Evolutionary conservation across 2,113 vertebrate genomes (phyloP).

Genomic region (Vidua macroura): DNA sequence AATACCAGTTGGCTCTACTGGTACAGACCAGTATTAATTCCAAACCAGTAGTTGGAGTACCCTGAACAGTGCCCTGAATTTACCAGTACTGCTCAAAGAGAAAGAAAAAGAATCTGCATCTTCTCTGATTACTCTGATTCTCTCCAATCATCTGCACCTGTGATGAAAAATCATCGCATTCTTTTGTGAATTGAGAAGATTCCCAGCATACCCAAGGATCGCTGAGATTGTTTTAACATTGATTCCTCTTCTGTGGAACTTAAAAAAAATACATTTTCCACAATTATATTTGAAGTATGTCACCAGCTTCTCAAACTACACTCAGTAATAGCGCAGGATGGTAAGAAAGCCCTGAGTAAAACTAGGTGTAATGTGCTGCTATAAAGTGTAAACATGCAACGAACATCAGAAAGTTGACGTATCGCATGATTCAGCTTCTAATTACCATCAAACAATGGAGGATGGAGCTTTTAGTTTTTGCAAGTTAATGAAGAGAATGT

Average conservation of each 20-base stretch:
- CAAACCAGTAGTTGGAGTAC: neutral
- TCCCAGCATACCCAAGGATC: neutral
- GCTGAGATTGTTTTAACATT: neutral
- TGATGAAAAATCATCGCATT: neutral
- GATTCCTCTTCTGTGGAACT: neutral
- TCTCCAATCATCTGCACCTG: neutral
- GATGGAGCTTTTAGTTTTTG: constrained; percentile 5
- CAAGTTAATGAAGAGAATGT: neutral
- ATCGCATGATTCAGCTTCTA: neutral
- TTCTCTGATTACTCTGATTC: neutral
- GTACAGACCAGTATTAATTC: neutral
- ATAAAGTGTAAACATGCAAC: neutral
- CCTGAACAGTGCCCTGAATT: neutral
- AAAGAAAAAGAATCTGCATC: neutral
- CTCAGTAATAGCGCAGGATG: neutral
- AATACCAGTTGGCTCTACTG: neutral
- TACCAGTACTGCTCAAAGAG: neutral
- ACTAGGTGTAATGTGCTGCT: neutral
- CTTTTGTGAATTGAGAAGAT: neutral
- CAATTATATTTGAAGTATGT: neutral
- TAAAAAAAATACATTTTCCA: neutral
- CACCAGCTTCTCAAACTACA: neutral
- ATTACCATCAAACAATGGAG: neutral
- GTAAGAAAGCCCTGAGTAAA: neutral
- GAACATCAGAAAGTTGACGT: neutral